phyloP scores from a whole-genome alignment of 92 coral and sea anemone genomes.

The Blastomussa wellsi region DNA sequence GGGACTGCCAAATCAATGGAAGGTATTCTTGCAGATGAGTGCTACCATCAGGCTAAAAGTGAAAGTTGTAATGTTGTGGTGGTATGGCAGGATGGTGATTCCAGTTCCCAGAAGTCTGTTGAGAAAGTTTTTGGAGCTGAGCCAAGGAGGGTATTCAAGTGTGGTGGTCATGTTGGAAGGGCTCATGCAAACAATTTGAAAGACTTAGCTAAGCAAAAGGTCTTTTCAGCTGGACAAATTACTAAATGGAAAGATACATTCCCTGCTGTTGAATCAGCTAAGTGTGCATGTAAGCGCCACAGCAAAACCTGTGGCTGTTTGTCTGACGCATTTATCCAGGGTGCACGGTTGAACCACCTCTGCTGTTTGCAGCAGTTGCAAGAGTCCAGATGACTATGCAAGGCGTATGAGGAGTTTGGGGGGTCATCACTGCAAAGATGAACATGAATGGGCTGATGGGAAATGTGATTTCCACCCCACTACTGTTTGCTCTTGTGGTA shows the following conservation, averaged over 20 bases:
- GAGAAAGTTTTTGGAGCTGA: constrained; percentile 23
- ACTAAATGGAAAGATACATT: constrained; percentile 17
- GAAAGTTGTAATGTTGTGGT: constrained; percentile 40
- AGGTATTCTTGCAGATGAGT: constrained; percentile 35
- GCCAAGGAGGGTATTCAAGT: constrained; percentile 38
- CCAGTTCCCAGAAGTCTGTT: constrained; percentile 40
- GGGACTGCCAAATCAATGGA: constrained; percentile 55
- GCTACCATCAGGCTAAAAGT: constrained; percentile 38
- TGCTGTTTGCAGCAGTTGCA: constrained; percentile 42
- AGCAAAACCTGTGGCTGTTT: constrained; percentile 33
- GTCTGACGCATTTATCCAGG: constrained; percentile 17
- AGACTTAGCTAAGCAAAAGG: constrained; percentile 33
- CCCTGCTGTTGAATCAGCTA: constrained; percentile 32
- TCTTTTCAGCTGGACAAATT: constrained; percentile 15
- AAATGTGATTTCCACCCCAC: constrained; percentile 39
- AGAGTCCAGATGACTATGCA: constrained; percentile 43
- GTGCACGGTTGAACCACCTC: constrained; percentile 44
- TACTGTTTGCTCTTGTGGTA: constrained; percentile 22
- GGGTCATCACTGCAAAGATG: constrained; percentile 22
- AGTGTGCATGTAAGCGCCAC: constrained; percentile 56
- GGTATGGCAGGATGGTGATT: constrained; percentile 59
- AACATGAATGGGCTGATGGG: constrained; percentile 42
- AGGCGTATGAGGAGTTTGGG: constrained; percentile 32
- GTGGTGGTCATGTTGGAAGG: constrained; percentile 63
- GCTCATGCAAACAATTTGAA: constrained; percentile 52